Base-by-base conservation (phyloP, 2,888 invertebrate genomes). In the Pyrrhia umbra region DNA sequence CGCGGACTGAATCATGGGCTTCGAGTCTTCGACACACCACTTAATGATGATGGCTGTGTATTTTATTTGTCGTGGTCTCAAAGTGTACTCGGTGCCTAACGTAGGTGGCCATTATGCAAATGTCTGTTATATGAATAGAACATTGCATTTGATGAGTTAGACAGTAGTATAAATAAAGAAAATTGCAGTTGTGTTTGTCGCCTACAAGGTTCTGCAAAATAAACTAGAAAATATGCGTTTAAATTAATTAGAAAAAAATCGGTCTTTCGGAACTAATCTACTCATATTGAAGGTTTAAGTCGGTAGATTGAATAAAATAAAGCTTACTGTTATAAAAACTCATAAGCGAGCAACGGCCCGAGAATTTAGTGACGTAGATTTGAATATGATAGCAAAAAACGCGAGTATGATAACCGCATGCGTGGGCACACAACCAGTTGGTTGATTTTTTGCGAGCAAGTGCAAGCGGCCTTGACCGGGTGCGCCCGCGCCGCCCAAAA, bases 391-490 rank as follows among this genome's bases (percentile, higher is more conserved):
- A 55, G 78, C 81, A 83, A 84, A 82, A 83, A 82, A 75, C 54
- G 56, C 58, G 66, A 68, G 85, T 85, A 87, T 87, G 83, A 87
- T 87, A 88, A 86, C 82, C 85, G 81, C 84, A 88, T 88, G 88
- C 87, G 90, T 87, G 88, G 87, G 88, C 84, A 78, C 85, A 86
- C 86, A 92, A 93, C 92, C 90, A 88, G 93, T 91, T 88, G 83
- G 75, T 66, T 18, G 66, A 79, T 92, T 93, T 93, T 93, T 94
- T 93, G 91, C 91, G 85, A 83, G 80, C 88, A 88, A 88, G 90
- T 92, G 91, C 90, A 90, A 84, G 89, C 86, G 94, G 81, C 94
- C 94, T 95, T 95, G 94, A 93, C 94, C 93, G 88, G 81, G 85
- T 85, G 87, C 77, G 69, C 55, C 55, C 81, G 81, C 65, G 74